Conservation (phyloP, 1,140 invertebrate species). For the Condylostylus longicornis region DNA sequence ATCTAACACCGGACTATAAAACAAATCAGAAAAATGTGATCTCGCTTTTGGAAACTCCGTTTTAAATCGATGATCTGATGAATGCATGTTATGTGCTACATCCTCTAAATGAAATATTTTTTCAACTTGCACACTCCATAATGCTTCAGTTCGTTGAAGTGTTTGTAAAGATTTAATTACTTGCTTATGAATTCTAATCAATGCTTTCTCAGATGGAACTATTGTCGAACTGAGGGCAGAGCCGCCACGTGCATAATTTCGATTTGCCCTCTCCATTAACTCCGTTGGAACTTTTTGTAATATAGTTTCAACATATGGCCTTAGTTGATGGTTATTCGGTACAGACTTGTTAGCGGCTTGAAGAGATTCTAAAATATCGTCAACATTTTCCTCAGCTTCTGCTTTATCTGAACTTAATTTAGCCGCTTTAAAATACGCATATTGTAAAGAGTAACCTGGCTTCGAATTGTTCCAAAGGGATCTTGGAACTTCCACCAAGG, state of each 20-base stretch:
- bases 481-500: constrained; percentile 88
- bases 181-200: constrained; percentile 67
- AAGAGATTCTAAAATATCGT: constrained; percentile 81
- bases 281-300: constrained; percentile 70
- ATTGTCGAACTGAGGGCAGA: constrained; percentile 50
- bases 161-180: constrained; percentile 80
- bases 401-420: constrained; percentile 93
- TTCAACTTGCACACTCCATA: constrained; percentile 78
- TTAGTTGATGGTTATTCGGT: constrained; percentile 46
- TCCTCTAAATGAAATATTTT: constrained; percentile 76
- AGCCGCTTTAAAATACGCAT: constrained; percentile 92
- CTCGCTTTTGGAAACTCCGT: constrained; percentile 50
- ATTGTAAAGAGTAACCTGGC: constrained; percentile 64
- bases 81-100: constrained; percentile 62
- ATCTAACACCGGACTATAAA: constrained; percentile 58
- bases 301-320: constrained; percentile 69
- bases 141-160: constrained; percentile 74
- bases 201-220: constrained; percentile 60
- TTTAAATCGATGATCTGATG: constrained; percentile 60
- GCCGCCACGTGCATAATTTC: constrained; percentile 46
- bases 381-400: constrained; percentile 90
- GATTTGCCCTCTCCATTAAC: constrained; percentile 34
- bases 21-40: constrained; percentile 37
- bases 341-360: constrained; percentile 54
- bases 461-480: constrained; percentile 74